phyloP scores from a whole-genome alignment of 2,888 invertebrate genomes.

The Timandra comae region DNA sequence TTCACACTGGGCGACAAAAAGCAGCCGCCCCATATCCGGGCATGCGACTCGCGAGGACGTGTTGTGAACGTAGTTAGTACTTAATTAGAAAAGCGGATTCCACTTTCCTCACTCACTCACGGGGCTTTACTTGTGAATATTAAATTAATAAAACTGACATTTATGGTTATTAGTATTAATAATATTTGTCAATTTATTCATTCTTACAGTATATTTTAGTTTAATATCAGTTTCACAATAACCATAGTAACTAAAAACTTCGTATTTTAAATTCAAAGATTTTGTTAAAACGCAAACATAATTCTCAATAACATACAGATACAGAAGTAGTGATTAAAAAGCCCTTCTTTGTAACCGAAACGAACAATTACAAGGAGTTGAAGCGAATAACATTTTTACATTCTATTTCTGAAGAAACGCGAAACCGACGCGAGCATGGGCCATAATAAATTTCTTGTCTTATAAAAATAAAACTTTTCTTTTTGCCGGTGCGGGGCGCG shows the following conservation, averaged over 20 bases:
- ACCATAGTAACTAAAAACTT: no score
- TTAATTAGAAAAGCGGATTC: slow-evolving; percentile 19
- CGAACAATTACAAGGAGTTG: slow-evolving; percentile 7
- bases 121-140: slow-evolving; percentile 9
- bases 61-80: slow-evolving; percentile 17
- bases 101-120: slow-evolving; percentile 17
- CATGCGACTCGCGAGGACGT: slow-evolving; percentile 1
- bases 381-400: slow-evolving; percentile 40
- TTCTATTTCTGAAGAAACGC: slow-evolving; percentile 70
- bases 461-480: slow-evolving; percentile 76
- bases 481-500: slow-evolving; percentile 59
- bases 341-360: slow-evolving; percentile 3
- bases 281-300: no score
- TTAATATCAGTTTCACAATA: no score
- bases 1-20: slow-evolving; percentile 16
- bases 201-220: no score
- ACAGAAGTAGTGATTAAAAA: background rate
- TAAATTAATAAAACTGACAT: no score
- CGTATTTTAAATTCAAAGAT: no score
- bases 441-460: slow-evolving; percentile 75
- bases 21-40: slow-evolving; percentile 8
- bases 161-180: no score
- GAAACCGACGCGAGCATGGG: slow-evolving; percentile 69
- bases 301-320: no score
- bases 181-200: no score